These are phyloP conservation scores for Muschampia plurimacula DNA, from an alignment of 2,888 invertebrate genomes.

Conservation along the genomic window DNA sequence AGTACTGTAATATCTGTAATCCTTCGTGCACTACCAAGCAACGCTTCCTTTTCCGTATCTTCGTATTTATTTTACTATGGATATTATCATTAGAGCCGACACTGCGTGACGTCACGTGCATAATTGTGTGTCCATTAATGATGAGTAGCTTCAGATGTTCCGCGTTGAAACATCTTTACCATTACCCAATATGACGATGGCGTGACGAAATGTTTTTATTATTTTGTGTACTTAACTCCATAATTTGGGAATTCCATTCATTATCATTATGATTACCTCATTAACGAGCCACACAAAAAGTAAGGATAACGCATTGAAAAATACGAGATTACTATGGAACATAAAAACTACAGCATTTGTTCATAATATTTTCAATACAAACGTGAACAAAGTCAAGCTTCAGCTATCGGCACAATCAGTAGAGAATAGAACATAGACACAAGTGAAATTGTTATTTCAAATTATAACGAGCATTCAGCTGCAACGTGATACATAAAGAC, in stretches of 20 bases:
- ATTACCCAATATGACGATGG: constrained; percentile 26
- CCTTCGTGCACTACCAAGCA: constrained; percentile 60
- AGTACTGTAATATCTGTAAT: constrained; percentile 69
- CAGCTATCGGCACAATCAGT: not conserved
- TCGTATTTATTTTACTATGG: constrained; percentile 29
- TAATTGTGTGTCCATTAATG: constrained; percentile 28
- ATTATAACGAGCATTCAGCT: not conserved
- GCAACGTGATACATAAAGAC: not conserved
- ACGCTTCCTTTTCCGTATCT: constrained; percentile 61
- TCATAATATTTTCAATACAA: too few species aligned
- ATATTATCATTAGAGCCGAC: constrained; percentile 28
- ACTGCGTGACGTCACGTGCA: constrained; percentile 32
- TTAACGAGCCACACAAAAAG: not conserved
- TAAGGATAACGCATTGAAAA: not conserved
- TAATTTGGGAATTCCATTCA: constrained; percentile 25
- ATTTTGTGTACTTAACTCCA: constrained; percentile 13
- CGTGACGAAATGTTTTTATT: constrained; percentile 25
- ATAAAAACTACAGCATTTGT: not conserved
- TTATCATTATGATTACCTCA: not conserved
- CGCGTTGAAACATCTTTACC: constrained; percentile 27
- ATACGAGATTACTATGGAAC: not conserved
- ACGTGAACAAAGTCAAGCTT: not conserved
- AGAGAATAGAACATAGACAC: not conserved
- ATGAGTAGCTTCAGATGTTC: constrained; percentile 28
- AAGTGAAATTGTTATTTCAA: not conserved